Base-by-base conservation (phyloP, 2,113 vertebrate genomes). In the Rhadina sibilatrix region DNA sequence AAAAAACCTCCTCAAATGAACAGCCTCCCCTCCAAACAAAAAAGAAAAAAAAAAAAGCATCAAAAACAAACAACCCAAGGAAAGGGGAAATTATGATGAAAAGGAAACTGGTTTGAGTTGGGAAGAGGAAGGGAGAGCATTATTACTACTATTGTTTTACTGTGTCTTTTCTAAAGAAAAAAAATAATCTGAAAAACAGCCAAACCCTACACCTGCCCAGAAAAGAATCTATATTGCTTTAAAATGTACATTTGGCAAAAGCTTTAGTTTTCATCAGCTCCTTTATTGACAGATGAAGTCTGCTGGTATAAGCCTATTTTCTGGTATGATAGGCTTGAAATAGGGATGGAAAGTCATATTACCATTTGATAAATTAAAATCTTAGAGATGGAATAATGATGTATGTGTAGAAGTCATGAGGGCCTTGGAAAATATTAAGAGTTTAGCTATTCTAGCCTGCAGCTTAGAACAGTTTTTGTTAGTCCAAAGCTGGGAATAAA, bases 351-450 rank as follows among this genome's bases (percentile, higher is more conserved):
- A 92, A 83, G 37, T 72, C 23, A 33, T 66, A 66, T 78, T 93
- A 46, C 18, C 13, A 54, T 42, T 89, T 84, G 49, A 78, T 81
- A 89, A 81, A 94, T 84, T 82, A 80, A 84, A 75, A 68, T 89
- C 44, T 89, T 76, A 61, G 46, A 69, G 60, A 75, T 66, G 40
- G 47, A 83, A 46, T 79, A 89, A 87, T 21, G 40, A 82, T 87
- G 20, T 71, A 47, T 70, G 15, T 42, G 35, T 78, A 69, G 49
- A 89, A 84, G 37, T 21, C 65, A 68, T 37, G 4, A 76, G 18
- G 11, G 12, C 68, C 57, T 87, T 33, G 69, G 64, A 89, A 89
- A 93, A 93, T 61, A 64, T 22, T 42, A 71, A 21, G 37, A 82
- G 42, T 75, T 47, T 68, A 82, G 17, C 10, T 91, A 20, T 64